A percentile compares a stretch with the other conserved stretches of the same genome.
These are phyloP conservation scores for Spialia ferax DNA, from an alignment of 2,888 invertebrate genomes.

Conservation along the genomic window DNA sequence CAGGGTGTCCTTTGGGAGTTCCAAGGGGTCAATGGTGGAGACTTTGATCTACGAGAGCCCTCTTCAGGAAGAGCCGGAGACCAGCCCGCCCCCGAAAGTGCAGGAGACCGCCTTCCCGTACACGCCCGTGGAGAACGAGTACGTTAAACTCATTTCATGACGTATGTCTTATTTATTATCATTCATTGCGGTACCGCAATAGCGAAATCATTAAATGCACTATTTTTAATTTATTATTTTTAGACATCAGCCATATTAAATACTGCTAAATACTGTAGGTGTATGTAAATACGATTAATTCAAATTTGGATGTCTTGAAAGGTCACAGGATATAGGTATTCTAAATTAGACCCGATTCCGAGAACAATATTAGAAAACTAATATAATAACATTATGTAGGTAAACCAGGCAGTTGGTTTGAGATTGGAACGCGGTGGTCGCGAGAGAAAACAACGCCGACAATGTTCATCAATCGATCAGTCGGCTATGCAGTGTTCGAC, in stretches of 20 bases:
- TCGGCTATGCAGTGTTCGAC: conserved; percentile 14
- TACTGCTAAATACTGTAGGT: too few relatives aligned
- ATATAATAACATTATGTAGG: too few relatives aligned
- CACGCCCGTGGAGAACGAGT: conserved; percentile 87
- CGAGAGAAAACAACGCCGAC: too few relatives aligned
- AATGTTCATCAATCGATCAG: conserved; percentile 24
- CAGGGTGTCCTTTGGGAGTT: conserved; percentile 97
- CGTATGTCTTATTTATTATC: conserved; percentile 68
- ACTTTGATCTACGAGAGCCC: conserved; percentile 96
- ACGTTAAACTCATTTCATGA: conserved; percentile 73
- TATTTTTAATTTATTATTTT: not conserved
- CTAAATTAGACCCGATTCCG: too few relatives aligned
- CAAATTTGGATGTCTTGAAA: too few relatives aligned
- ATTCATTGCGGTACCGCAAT: conserved; percentile 1
- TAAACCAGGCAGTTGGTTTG: too few relatives aligned
- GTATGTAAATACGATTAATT: too few relatives aligned
- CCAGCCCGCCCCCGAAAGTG: conserved; percentile 87
- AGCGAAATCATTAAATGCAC: conserved; percentile 5
- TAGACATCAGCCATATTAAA: too few relatives aligned
- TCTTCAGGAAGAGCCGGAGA: conserved; percentile 92
- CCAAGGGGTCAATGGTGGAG: conserved; percentile 98
- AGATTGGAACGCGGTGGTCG: too few relatives aligned
- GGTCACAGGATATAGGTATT: too few relatives aligned
- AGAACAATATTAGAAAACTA: too few relatives aligned
- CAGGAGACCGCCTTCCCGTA: conserved; percentile 80